A percentile compares a stretch with the other conserved stretches of the same genome.
These are phyloP conservation scores for Helarctos malayanus DNA, from an alignment of 2,797 vertebrate genomes.

Conservation along the genomic window DNA sequence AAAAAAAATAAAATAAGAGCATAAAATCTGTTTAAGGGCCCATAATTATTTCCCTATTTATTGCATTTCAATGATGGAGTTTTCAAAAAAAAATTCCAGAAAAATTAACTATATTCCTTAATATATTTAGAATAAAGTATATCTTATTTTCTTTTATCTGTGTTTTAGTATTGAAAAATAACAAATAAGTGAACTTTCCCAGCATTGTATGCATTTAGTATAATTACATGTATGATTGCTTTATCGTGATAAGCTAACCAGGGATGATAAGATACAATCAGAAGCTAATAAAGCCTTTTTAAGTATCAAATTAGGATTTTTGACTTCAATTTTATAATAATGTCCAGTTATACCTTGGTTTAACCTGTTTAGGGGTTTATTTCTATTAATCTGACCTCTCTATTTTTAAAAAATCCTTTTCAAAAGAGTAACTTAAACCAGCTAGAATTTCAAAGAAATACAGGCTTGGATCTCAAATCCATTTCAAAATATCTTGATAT, in stretches of 20 bases:
- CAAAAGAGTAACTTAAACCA: constrained; percentile 1
- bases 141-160: neutral
- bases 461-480: neutral
- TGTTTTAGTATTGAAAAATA: neutral
- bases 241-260: neutral
- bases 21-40: neutral
- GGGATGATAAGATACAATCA: neutral
- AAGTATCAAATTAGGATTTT: neutral
- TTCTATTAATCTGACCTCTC: neutral
- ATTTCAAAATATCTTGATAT: constrained; percentile 15
- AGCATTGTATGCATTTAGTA: neutral
- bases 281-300: neutral
- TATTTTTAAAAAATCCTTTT: neutral
- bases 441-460: neutral
- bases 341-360: neutral
- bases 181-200: neutral
- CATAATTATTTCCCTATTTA: neutral
- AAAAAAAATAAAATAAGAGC: neutral
- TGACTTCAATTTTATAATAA: neutral
- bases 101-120: neutral
- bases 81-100: neutral
- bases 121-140: neutral
- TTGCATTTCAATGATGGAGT: neutral
- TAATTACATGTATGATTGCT: neutral
- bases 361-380: neutral